phyloP scores from a whole-genome alignment of 2,113 vertebrate genomes.

The Heterochromis multidens region DNA sequence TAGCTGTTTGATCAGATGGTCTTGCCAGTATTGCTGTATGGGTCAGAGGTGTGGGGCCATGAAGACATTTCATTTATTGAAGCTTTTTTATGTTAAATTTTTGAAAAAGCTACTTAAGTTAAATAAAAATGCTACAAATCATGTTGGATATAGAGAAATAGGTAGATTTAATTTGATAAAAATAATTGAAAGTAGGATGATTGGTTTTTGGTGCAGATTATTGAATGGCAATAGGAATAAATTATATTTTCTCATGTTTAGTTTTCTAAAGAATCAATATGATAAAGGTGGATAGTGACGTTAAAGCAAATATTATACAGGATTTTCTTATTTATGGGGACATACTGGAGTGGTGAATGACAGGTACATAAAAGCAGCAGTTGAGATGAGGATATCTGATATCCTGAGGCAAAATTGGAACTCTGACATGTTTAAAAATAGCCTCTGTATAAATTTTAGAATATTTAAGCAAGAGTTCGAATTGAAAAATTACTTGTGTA shows the following conservation, averaged over 20 bases:
- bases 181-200: too few relatives aligned
- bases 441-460: neutral
- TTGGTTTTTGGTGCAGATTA: accelerated
- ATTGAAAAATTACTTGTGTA: neutral
- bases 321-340: neutral
- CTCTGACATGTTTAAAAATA: neutral
- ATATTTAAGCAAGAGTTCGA: neutral
- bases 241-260: neutral
- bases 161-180: too few relatives aligned
- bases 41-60: neutral
- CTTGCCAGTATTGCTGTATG: neutral
- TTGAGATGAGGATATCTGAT: too few relatives aligned
- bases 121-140: neutral
- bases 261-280: neutral
- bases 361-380: too few relatives aligned
- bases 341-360: too few relatives aligned
- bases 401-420: neutral
- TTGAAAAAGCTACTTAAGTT: neutral
- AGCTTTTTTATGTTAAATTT: neutral
- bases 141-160: too few relatives aligned
- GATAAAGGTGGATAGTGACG: neutral
- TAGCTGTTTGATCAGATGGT: neutral
- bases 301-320: neutral
- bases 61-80: neutral
- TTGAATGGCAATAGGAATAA: too few relatives aligned